Base-by-base conservation (phyloP, 2,888 invertebrate species). In the Corbicula japonica region DNA sequence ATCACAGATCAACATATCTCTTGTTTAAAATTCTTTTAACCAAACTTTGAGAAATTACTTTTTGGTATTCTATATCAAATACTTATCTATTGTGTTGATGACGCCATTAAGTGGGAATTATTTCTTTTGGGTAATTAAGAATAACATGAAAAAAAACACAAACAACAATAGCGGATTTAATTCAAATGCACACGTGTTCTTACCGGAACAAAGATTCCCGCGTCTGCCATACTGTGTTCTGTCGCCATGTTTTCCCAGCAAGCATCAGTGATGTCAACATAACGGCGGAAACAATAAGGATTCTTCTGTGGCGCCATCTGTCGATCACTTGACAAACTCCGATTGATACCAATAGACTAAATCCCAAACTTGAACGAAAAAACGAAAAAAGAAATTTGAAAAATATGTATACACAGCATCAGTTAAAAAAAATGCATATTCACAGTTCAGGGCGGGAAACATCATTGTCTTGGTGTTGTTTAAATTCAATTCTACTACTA, bases 181-280 rank as follows among this genome's bases (percentile, higher is more conserved):
- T n/a, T n/a, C n/a, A n/a, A n/a, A n/a, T n/a, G n/a, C n/a, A n/a
- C n/a, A n/a, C n/a, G n/a, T 26, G 18, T 26, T 41, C 44, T 93
- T 93, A 97, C 97, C 96, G 96, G 68, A 97, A 95, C 71, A 97
- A 94, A 1, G 96, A 95, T 92, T 97, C 97, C 86, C 97, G 95
- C 15, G 96, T 96, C 65, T 95, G 94, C 97, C 97, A 97, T 91
- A 97, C 97, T 71, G 95, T 94, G 92, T 97, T 97, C 85, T 97
- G 94, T 21, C 95, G 93, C 83, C 96, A 94, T 0, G 96, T 96
- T 87, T 96, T 95, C 80, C 95, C 95, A 41, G 95, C 95, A 73
- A 96, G 95, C 1, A 95, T 93, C 1, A 95, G 93, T 0, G 95
- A 94, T 34, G 96, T 94, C 28, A 96, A 58, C 5, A 85, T 48